Base-by-base conservation (phyloP, 1,140 invertebrate genomes). In the Ganaspis sp. region DNA sequence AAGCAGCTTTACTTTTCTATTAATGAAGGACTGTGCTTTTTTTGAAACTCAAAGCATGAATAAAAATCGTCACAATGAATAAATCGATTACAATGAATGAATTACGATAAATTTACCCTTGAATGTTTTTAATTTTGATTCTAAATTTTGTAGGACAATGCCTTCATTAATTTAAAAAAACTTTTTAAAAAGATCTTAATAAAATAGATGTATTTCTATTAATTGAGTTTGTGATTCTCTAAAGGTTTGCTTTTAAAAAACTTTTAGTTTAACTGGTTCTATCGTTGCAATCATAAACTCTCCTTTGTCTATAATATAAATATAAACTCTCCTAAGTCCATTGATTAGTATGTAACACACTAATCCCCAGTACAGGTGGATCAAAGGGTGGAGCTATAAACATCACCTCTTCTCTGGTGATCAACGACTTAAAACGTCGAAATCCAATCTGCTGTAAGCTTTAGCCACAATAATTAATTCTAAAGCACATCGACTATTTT, bases 291-390 rank as follows among this genome's bases (percentile, higher is more conserved):
- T 70, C n/a, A 40, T 11, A 40, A 69, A 58, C 5, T 42, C 11
- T 45, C 64, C 23, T 54, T 42, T 58, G 19, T 53, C 72, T 75
- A 38, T 45, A 74, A 69, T n/a, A n/a, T n/a, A n/a, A n/a, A n/a
- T n/a, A n/a, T n/a, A n/a, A n/a, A n/a, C n/a, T n/a, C n/a, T n/a
- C n/a, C n/a, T n/a, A 73, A 49, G n/a, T 49, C 45, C 40, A 71
- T 76, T 76, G 80, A 86, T 84, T 86, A 82, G 81, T 82, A 87
- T 87, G 64, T 90, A 90, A 91, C 87, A 87, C 86, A 91, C 89
- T 91, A 91, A 91, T 91, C 83, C 85, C 81, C 82, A 89, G 88
- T 89, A 86, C 88, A 91, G 89, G 89, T 90, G 89, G 86, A 87
- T 89, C 83, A 80, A 86, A 88, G 81, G 84, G 84, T 87, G 88